Conservation (phyloP, 2,113 vertebrate species). For the Perognathus longimembris region DNA sequence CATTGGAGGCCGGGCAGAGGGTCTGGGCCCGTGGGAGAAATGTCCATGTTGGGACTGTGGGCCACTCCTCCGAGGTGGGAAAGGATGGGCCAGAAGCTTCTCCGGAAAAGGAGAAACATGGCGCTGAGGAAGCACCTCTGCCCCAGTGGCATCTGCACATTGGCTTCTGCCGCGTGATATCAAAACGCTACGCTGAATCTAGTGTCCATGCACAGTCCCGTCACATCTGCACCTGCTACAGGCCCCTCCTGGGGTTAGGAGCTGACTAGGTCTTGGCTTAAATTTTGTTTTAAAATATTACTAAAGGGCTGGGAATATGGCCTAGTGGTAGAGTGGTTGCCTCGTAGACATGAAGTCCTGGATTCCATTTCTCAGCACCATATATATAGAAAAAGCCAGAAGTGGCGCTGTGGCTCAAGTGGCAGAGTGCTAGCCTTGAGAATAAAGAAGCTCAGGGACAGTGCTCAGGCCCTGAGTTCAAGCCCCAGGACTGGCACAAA, state of each 20-base stretch:
- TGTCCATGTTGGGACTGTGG: background rate
- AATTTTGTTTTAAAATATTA: slow-evolving; percentile 15
- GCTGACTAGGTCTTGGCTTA: background rate
- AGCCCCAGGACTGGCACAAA: no score
- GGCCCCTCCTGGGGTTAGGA: background rate
- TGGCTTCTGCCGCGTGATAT: background rate
- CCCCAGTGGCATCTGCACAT: background rate
- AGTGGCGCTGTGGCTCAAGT: no score
- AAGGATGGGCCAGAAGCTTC: background rate
- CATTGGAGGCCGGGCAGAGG: background rate
- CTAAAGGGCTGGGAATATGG: background rate
- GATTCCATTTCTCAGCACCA: no score
- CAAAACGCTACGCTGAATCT: background rate
- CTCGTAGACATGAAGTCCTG: no score
- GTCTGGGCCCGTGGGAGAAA: background rate
- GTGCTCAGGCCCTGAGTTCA: no score
- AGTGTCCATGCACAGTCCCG: background rate
- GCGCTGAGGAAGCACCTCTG: background rate
- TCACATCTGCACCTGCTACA: background rate
- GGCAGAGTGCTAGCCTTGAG: no score
- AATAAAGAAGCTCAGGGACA: no score
- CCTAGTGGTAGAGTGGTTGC: no score
- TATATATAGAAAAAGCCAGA: no score
- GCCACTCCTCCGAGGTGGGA: background rate
- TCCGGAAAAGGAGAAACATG: background rate